Evolutionary conservation across 2,797 vertebrate species (phyloP).

Genomic region (Pseudopleuronectes americanus): DNA sequence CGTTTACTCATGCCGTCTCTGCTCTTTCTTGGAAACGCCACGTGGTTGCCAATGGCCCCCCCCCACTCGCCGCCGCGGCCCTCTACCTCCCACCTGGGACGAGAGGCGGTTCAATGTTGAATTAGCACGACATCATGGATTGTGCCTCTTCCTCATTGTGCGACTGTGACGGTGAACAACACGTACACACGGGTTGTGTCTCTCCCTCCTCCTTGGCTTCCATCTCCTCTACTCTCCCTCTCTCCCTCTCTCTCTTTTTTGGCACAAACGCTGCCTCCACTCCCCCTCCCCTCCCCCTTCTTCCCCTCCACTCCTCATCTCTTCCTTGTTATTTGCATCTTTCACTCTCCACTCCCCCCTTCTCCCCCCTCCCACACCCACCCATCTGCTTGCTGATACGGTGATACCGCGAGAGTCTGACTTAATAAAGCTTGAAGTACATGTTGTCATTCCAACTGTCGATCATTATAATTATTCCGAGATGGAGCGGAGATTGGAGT

Average conservation of each 20-base stretch:
- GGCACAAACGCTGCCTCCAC: slow-evolving; percentile 16
- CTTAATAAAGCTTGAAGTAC: slow-evolving; percentile 83
- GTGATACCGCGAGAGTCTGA: slow-evolving; percentile 69
- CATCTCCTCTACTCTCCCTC: slow-evolving; percentile 9
- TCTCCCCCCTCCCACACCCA: slow-evolving; percentile 20
- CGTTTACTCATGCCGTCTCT: not conserved
- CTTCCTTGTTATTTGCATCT: slow-evolving; percentile 62
- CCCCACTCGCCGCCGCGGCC: slow-evolving; percentile 26
- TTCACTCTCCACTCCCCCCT: slow-evolving; percentile 28
- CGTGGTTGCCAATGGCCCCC: slow-evolving; percentile 45
- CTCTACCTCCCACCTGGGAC: slow-evolving; percentile 15
- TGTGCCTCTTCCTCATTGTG: slow-evolving; percentile 35
- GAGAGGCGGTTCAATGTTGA: slow-evolving; percentile 40
- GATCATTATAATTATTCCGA: slow-evolving; percentile 83
- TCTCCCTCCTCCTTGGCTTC: not conserved
- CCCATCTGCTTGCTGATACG: slow-evolving; percentile 69
- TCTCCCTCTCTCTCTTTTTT: slow-evolving; percentile 13
- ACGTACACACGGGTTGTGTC: slow-evolving; percentile 5
- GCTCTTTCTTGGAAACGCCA: not conserved
- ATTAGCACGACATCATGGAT: slow-evolving; percentile 63
- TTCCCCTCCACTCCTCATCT: not conserved
- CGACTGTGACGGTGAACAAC: slow-evolving; percentile 11
- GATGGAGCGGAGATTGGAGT: slow-evolving; percentile 77
- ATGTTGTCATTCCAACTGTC: slow-evolving; percentile 80
- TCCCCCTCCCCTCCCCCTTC: slow-evolving; percentile 18